Base-by-base conservation (phyloP, 2,113 vertebrate genomes). In the Phaethornis superciliosus region DNA sequence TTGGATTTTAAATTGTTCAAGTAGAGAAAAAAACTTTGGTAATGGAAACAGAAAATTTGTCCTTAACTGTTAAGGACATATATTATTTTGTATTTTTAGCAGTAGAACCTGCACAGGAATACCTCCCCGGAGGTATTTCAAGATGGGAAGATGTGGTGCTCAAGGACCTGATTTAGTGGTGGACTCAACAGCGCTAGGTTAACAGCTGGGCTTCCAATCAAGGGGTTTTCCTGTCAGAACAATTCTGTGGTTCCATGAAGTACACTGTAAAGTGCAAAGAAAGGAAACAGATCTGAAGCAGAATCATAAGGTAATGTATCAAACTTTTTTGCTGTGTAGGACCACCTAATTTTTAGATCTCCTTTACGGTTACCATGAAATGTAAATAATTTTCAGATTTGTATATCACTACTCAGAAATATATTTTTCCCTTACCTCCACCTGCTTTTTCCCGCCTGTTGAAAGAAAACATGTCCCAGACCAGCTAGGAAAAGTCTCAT, bases 41-140 rank as follows among this genome's bases (percentile, higher is more conserved):
- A 51, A 12, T 52, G 16, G 30, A 80, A 70, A 40, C 17, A 7
- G 10, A 69, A 18, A 1, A 0, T 79, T 33, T 67, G 19, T 49
- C 33, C 19, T 76, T 60, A 24, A 17, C 17, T 56, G 4, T 55
- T 40, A 55, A 0, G 0, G 33, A n/a, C n/a, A n/a, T n/a, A n/a
- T 87, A 5, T 65, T 54, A 16, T 18, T 47, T 52, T 49, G 44
- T 5, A 20, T 80, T 64, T 76, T 76, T 65, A 69, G 60, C 19
- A 67, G 62, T 10, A 71, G 42, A 68, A 35, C 24, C 6, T 33
- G 26, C 33, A 28, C 10, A 35, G n/a, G 28, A 68, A 79, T 42
- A 58, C 2, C 1, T 74, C 10, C 4, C 13, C 30, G 17, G 8
- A 72, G 8, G 2, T 77, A 78, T 7, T 46, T 51, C 2, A 37